These are phyloP conservation scores for Motacilla tschutschensis DNA, from an alignment of 2,113 vertebrate species.

Conservation along the genomic window DNA sequence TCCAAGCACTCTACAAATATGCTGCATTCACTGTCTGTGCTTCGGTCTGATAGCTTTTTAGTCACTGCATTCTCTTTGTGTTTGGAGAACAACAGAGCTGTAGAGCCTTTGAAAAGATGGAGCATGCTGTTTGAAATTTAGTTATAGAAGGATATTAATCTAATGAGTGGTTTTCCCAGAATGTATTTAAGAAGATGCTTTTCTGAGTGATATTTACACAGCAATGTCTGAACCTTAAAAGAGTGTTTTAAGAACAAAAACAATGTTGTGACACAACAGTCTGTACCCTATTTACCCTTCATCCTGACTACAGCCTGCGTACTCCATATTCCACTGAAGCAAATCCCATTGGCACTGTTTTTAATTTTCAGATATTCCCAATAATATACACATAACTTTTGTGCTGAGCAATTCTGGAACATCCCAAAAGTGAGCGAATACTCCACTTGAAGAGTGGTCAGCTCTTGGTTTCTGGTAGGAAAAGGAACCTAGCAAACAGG, in stretches of 20 bases:
- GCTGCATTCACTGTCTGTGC: constrained; percentile 19
- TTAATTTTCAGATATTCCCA: neutral
- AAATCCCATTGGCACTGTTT: neutral
- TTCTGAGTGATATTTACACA: neutral
- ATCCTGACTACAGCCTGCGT: neutral
- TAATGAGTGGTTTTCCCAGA: constrained; percentile 20
- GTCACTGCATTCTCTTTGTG: constrained; percentile 29
- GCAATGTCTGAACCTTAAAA: neutral
- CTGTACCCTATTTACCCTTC: neutral
- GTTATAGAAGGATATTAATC: constrained; percentile 13
- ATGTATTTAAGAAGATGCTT: neutral
- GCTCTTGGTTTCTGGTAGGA: neutral
- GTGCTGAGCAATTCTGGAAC: neutral
- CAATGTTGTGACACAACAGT: neutral
- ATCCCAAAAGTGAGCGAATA: neutral
- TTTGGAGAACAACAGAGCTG: constrained; percentile 30
- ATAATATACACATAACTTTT: neutral
- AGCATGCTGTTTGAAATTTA: neutral
- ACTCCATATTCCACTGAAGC: neutral
- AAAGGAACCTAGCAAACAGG: neutral
- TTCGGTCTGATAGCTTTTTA: constrained; percentile 31
- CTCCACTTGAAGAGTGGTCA: neutral
- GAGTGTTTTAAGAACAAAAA: neutral
- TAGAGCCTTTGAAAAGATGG: neutral
- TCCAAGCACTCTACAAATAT: constrained; percentile 44